Percentiles rank a stretch among this genome's conserved stretches.
phyloP scores from a whole-genome alignment of 2,797 vertebrate genomes.

The Urocyon cinereoargenteus region DNA sequence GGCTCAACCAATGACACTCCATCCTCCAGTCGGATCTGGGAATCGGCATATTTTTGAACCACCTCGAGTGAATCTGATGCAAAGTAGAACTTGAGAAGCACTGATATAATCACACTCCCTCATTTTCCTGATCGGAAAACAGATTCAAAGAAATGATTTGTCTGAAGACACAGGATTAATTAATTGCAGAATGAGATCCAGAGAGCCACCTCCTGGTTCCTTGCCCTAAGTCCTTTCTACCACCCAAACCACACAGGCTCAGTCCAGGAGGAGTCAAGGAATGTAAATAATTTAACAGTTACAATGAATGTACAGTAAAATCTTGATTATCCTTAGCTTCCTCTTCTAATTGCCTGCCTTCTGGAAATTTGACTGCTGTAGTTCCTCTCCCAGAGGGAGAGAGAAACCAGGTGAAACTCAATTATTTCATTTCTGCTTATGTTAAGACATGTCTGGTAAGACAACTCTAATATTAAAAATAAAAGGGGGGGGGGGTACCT shows the following conservation, averaged over 20 bases:
- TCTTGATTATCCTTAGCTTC: constrained; percentile 53
- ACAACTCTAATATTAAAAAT: constrained; percentile 33
- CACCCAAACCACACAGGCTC: background rate
- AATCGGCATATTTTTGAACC: background rate
- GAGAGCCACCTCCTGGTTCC: background rate
- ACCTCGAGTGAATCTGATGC: background rate
- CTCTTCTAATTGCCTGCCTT: constrained; percentile 61
- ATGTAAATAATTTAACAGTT: constrained; percentile 60
- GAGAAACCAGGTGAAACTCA: constrained; percentile 44
- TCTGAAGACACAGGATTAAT: background rate
- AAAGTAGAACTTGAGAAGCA: background rate
- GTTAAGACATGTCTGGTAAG: constrained; percentile 13
- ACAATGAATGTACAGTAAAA: background rate
- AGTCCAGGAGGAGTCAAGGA: constrained; percentile 45
- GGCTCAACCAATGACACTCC: background rate
- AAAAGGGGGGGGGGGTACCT: background rate
- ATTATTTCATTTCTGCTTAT: constrained; percentile 53
- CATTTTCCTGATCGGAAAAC: constrained; percentile 53
- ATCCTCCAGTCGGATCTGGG: background rate
- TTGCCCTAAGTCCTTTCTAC: background rate
- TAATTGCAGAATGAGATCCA: constrained; percentile 29
- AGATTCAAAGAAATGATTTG: background rate
- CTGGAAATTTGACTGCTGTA: constrained; percentile 56
- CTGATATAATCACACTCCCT: background rate
- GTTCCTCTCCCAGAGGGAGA: constrained; percentile 50